These are phyloP conservation scores for Epizoanthus ramosus DNA, from an alignment of 92 coral and sea anemone species.

Conservation along the genomic window DNA sequence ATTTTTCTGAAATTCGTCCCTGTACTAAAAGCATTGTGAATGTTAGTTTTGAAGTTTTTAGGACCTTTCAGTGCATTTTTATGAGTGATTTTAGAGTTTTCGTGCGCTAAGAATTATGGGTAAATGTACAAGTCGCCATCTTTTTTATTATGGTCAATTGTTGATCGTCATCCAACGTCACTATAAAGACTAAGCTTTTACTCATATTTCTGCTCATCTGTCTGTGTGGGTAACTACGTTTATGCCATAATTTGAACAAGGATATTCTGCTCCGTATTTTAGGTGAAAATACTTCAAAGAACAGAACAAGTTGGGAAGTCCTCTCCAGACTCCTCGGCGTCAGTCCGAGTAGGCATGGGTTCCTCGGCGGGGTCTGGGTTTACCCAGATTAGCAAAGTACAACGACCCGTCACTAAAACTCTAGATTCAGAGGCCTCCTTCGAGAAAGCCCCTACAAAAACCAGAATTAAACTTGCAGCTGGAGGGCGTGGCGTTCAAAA, in stretches of 20 bases:
- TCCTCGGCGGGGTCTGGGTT: slow-evolving; percentile 9
- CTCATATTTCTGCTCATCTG: background rate
- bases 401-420: slow-evolving; percentile 25
- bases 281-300: slow-evolving; percentile 6
- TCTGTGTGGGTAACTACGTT: background rate
- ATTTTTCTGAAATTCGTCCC: too few species aligned
- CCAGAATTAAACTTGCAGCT: slow-evolving; percentile 16
- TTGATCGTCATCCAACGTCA: too few species aligned
- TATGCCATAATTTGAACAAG: background rate
- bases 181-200: too few species aligned
- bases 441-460: background rate
- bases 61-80: too few species aligned
- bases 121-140: too few species aligned
- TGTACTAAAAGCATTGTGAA: too few species aligned
- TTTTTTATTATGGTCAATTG: too few species aligned
- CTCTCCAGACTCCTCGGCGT: background rate
- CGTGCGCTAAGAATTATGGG: too few species aligned
- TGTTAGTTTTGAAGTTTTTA: too few species aligned
- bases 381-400: slow-evolving; percentile 14
- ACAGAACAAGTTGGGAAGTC: background rate
- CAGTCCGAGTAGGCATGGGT: background rate
- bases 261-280: background rate
- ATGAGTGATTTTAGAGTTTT: too few species aligned
- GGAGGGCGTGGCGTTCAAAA: slow-evolving; percentile 1
- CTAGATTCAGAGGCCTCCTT: slow-evolving; percentile 1